Conservation (phyloP, 2,888 invertebrate species). For the Conops quadrifasciatus region DNA sequence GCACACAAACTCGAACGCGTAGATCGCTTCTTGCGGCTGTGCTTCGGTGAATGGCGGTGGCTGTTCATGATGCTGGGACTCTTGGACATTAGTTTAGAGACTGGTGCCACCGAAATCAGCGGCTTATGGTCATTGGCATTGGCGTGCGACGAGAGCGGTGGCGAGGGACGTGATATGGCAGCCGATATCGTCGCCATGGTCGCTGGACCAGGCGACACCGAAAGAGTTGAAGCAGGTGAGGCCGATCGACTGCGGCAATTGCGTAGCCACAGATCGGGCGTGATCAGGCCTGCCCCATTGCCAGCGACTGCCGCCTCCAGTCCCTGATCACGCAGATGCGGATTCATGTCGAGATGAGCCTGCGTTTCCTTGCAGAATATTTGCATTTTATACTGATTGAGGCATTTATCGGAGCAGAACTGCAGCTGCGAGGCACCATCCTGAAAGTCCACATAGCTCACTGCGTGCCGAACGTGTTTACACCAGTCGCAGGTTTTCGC, state of each 20-base stretch:
- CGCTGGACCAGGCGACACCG: conserved; percentile 67
- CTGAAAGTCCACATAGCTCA: conserved; percentile 91
- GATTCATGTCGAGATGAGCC: conserved; percentile 87
- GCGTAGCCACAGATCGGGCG: conserved; percentile 89
- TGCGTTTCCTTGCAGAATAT: conserved; percentile 94
- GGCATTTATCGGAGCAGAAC: conserved; percentile 91
- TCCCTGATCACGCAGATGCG: conserved; percentile 71
- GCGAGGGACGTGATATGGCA: conserved; percentile 41
- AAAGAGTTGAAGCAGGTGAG: conserved; percentile 69
- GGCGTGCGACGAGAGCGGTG: conserved; percentile 39
- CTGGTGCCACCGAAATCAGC: conserved; percentile 73
- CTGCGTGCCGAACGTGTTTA: conserved; percentile 86
- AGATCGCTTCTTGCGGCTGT: conserved; percentile 52
- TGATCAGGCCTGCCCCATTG: conserved; percentile 71
- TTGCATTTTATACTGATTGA: conserved; percentile 97
- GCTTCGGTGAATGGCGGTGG: conserved; percentile 52
- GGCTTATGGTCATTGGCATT: conserved; percentile 68
- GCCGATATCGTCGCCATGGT: conserved; percentile 13
- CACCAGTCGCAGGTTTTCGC: conserved; percentile 96
- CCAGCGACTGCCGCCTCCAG: conserved; percentile 54
- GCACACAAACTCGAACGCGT: conserved; percentile 39
- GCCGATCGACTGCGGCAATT: conserved; percentile 77
- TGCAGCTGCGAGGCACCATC: conserved; percentile 91
- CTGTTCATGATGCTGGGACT: conserved; percentile 48
- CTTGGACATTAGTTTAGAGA: conserved; percentile 71